Base-by-base conservation (phyloP, 2,888 invertebrate species). In the Lepetodrilus schrolli region DNA sequence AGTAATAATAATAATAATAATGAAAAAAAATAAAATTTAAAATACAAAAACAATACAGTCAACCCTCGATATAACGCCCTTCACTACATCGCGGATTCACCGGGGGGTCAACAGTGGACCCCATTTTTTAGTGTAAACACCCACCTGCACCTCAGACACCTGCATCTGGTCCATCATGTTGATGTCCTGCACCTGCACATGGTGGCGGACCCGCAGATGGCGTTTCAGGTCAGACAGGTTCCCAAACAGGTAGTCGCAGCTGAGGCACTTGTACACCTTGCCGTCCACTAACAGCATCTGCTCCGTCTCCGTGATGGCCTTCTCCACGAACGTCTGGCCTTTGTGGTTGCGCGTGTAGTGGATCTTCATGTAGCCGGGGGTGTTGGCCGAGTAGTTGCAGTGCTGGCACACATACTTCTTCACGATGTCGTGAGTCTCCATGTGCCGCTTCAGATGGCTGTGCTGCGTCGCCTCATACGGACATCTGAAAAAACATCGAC, bases 211-310 rank as follows among this genome's bases (percentile, higher is more conserved):
- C 75, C 84, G 85, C 51, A 90, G 83, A 78, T 90, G 90, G 5
- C 89, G 82, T 79, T 89, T 90, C 72, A 90, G 81, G 74, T 90
- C 90, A 2, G 88, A 85, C 75, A 90, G 79, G 75, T 89, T 90
- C 4, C 89, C 90, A 79, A 90, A 90, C 70, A 90, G 76, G 74
- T 87, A 90, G 74, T 89, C 89, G 80, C 90, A 90, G 75, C 87
- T 88, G 34, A 90, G 80, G 72, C 90, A 90, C 70, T 86, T 86
- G 79, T 82, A 89, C 30, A 87, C 85, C 74, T 74, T 68, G 21
- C 74, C 49, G 13, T 74, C 76, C 13, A 71, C 49, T 26, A 66
- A 58, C 1, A 72, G 30, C 1, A 37, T 23, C 34, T 50, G 10
- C 10, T 73, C 73, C 3, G 66, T 66, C 43, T 75, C 75, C 10